Evolutionary conservation across 2,113 vertebrate genomes (phyloP), one percentile per base, ranked within the genome.

Genomic region (Tragelaphus imberbis): DNA sequence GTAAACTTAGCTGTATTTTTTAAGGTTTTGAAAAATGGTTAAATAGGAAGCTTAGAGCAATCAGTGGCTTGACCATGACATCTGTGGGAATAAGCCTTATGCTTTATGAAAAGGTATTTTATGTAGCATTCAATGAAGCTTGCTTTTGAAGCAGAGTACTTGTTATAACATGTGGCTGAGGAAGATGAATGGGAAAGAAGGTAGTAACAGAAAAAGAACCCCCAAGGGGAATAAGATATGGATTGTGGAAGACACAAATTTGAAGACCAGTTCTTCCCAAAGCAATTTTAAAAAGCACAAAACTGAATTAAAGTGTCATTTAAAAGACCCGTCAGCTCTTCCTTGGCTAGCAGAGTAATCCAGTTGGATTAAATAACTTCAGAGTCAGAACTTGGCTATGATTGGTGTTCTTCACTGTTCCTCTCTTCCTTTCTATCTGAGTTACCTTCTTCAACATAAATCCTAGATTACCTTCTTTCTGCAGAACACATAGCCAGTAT

Each of bases 201-300:
- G n/a, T 10, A 47, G 51, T n/a, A 47, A 58, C 40, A 79, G 59
- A 49, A 79, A 95, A 88, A 68, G 58, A 89, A 71, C 12, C 23
- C 33, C 30, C 40, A 36, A 85, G 28, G 68, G 82, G 51, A 59
- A 23, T 71, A 87, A 86, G 56, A 86, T 91, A 40, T 85, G 40
- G 7, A 82, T 79, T 96, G 68, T 49, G 30, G 91, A 96, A 95
- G 88, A 96, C 88, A 94, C 51, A 95, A 6, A 89, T 92, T 58
- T 94, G 68, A 88, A 97, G 71, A 61, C 56, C 4, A 71, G 14
- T 61, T 90, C 68, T 95, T 14, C 84, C 63, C 30, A 84, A 92
- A 95, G 91, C 84, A 81, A 92, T 92, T 97, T 97, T 84, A 86
- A 92, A 95, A 82, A 79, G 88, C 27, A 68, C 30, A 68, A 91